phyloP scores from a whole-genome alignment of 2,113 vertebrate genomes.

The Ciconia maguari region DNA sequence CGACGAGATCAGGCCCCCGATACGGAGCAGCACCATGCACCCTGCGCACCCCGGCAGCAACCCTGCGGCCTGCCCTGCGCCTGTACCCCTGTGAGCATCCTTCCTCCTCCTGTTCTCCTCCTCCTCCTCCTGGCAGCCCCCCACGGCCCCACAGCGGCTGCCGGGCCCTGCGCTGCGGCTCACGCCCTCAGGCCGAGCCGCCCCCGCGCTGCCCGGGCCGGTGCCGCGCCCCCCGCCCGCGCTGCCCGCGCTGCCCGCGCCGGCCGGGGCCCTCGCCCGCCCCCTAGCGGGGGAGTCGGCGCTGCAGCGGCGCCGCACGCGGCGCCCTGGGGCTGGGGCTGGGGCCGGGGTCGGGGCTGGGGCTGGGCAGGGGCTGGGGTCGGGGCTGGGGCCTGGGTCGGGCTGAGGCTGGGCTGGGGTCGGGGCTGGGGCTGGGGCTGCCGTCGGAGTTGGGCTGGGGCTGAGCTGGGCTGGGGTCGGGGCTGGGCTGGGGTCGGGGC shows the following conservation, averaged over 20 bases:
- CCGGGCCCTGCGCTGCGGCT: neutral
- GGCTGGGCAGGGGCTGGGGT: too few species aligned
- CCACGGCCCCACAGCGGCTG: neutral
- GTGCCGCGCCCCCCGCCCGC: too few species aligned
- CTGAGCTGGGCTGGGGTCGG: too few species aligned
- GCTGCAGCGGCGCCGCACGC: neutral
- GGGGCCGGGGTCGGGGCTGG: too few species aligned
- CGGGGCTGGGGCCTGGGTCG: too few species aligned
- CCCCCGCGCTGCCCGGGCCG: neutral
- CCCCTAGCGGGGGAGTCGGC: slow-evolving; percentile 19
- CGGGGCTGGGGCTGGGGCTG: too few species aligned
- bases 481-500: too few species aligned
- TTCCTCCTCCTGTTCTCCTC: neutral
- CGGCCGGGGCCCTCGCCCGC: neutral
- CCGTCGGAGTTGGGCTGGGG: too few species aligned
- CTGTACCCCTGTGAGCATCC: neutral
- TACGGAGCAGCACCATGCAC: neutral
- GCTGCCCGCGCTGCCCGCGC: neutral
- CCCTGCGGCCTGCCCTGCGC: neutral
- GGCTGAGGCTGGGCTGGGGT: too few species aligned
- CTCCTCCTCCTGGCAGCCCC: neutral
- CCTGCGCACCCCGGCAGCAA: accelerated
- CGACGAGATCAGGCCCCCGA: neutral
- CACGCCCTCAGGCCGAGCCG: neutral
- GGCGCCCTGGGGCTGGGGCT: neutral